Evolutionary conservation across 2,797 vertebrate species (phyloP).

Genomic region (Sebastes diaconus): DNA sequence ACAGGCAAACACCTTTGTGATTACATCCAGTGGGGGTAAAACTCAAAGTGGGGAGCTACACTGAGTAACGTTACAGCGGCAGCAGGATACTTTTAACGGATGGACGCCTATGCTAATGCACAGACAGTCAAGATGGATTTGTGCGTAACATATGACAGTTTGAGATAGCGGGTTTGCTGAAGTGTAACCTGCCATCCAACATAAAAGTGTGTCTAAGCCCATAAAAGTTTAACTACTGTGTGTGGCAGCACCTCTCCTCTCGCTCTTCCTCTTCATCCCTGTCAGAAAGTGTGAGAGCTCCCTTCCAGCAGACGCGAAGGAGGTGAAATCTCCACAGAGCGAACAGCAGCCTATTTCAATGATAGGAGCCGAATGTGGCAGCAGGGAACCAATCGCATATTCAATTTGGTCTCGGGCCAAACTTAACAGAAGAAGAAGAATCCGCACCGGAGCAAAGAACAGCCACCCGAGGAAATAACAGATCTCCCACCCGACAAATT

Average conservation of each 20-base stretch:
- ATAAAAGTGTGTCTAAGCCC: slow-evolving; percentile 46
- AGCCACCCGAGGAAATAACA: slow-evolving; percentile 51
- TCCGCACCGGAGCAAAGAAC: slow-evolving; percentile 36
- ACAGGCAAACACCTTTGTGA: slow-evolving; percentile 47
- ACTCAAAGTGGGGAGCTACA: slow-evolving; percentile 6
- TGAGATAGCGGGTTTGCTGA: slow-evolving; percentile 21
- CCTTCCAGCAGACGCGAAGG: slow-evolving; percentile 34
- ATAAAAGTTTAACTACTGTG: slow-evolving; percentile 53
- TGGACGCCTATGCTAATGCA: neutral
- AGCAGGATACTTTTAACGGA: neutral
- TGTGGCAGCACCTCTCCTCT: slow-evolving; percentile 9
- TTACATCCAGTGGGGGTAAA: slow-evolving; percentile 41
- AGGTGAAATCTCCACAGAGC: slow-evolving; percentile 25
- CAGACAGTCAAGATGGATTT: neutral
- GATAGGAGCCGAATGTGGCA: slow-evolving; percentile 29
- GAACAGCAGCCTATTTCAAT: slow-evolving; percentile 24
- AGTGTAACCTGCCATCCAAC: slow-evolving; percentile 30
- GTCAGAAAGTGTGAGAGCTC: slow-evolving; percentile 26
- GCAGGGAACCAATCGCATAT: slow-evolving; percentile 24
- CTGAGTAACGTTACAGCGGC: neutral
- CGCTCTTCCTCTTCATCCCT: slow-evolving; percentile 11
- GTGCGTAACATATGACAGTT: slow-evolving; percentile 23
- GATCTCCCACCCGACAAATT: slow-evolving; percentile 31
- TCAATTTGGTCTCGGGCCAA: slow-evolving; percentile 50
- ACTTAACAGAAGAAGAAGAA: slow-evolving; percentile 40